A percentile compares a stretch with the other conserved stretches of the same genome.
These are phyloP conservation scores for Cettia cetti DNA, from an alignment of 2,113 vertebrate species.

Conservation along the genomic window DNA sequence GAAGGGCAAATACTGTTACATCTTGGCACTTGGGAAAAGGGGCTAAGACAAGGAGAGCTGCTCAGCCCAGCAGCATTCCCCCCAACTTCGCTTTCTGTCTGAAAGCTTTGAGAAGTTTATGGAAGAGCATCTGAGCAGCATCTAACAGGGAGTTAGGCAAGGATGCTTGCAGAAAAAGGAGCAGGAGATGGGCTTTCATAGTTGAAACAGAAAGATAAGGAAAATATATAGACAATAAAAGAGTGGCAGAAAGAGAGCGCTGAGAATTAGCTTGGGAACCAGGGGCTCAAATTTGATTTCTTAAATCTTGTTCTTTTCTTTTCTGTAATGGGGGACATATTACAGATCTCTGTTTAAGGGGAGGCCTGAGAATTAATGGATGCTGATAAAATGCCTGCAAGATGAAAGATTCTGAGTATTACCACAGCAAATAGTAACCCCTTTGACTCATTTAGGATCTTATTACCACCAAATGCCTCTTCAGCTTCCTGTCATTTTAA, in stretches of 20 bases:
- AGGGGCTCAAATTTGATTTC: not conserved
- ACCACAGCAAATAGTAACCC: constrained; percentile 22
- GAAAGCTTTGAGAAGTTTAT: not conserved
- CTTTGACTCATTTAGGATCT: constrained; percentile 53
- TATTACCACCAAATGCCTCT: constrained; percentile 32
- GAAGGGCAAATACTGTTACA: not conserved
- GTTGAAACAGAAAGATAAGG: constrained; percentile 10
- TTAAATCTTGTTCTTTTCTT: constrained; percentile 6
- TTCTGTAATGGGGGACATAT: not conserved
- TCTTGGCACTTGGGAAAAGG: not conserved
- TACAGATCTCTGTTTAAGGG: not conserved
- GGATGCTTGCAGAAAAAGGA: not conserved
- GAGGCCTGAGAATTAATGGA: constrained; percentile 9
- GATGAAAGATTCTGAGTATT: constrained; percentile 18
- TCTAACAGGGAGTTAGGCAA: not conserved
- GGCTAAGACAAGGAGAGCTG: not conserved
- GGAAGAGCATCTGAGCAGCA: not conserved
- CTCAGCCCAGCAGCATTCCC: not conserved
- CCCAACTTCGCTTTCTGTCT: not conserved
- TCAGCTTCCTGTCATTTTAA: constrained; percentile 13
- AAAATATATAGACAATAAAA: not conserved
- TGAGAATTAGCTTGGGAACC: not conserved
- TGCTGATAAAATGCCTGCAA: not conserved
- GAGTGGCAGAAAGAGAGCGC: not conserved
- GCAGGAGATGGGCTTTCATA: not conserved